Conservation (phyloP, 1,140 invertebrate genomes). For the Scaptomyza hsui region DNA sequence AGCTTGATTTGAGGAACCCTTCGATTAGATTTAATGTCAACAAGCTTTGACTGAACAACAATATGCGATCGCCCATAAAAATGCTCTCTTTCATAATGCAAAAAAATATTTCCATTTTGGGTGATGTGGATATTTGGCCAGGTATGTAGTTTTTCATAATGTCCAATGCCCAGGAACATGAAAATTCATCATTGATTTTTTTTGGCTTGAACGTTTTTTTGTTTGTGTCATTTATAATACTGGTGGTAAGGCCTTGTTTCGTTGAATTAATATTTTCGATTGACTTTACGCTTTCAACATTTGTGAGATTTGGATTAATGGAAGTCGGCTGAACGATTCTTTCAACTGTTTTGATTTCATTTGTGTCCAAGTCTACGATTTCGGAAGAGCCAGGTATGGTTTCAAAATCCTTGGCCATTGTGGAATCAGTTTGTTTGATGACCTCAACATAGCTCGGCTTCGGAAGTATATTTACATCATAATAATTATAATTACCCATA, state of each 20-base stretch:
- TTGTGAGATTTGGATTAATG: constrained; percentile 39
- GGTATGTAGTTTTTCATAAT: constrained; percentile 94
- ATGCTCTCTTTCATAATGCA: constrained; percentile 96
- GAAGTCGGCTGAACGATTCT: constrained; percentile 71
- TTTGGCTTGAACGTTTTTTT: constrained; percentile 65
- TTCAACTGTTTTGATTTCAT: constrained; percentile 86
- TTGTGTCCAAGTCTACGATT: constrained; percentile 87
- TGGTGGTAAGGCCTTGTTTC: constrained; percentile 37
- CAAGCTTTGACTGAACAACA: constrained; percentile 98
- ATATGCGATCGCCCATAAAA: constrained; percentile 92
- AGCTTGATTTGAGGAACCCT: constrained; percentile 93
- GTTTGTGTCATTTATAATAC: constrained; percentile 51
- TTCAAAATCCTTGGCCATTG: constrained; percentile 62
- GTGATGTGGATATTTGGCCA: constrained; percentile 95
- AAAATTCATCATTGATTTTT: constrained; percentile 88
- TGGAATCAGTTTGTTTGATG: constrained; percentile 59
- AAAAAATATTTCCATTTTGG: constrained; percentile 98
- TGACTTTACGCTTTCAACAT: constrained; percentile 26
- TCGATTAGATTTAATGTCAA: constrained; percentile 99
- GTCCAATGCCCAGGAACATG: constrained; percentile 94
- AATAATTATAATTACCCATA: constrained; percentile 54
- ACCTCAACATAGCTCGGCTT: constrained; percentile 71
- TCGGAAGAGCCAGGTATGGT: constrained; percentile 79
- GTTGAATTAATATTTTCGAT: constrained; percentile 36
- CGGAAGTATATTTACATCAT: constrained; percentile 64